These are phyloP conservation scores for Hoplodrina ambigua DNA, from an alignment of 2,888 invertebrate genomes.

Conservation along the genomic window DNA sequence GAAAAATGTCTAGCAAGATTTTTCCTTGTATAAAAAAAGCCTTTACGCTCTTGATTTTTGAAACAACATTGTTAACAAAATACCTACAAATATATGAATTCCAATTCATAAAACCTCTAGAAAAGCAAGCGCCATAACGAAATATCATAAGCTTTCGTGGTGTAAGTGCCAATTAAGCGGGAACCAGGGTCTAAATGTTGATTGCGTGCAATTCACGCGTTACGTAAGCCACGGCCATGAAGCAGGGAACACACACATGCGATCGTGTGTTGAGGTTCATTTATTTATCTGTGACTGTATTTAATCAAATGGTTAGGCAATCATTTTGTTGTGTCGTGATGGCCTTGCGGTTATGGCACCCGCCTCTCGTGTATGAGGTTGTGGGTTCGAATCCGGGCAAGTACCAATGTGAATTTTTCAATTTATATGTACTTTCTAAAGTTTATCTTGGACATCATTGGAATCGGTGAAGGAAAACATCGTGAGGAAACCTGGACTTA, in stretches of 20 bases:
- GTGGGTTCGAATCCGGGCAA: no score
- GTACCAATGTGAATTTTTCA: no score
- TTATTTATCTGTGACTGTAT: slow-evolving; percentile 31
- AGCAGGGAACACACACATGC: slow-evolving; percentile 32
- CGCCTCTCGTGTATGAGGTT: no score
- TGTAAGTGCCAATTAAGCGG: slow-evolving; percentile 63
- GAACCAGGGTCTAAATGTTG: slow-evolving; percentile 61
- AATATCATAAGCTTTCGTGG: slow-evolving; percentile 58
- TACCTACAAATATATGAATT: slow-evolving; percentile 19
- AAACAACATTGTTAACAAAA: slow-evolving; percentile 1
- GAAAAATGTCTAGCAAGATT: background rate
- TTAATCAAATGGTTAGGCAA: slow-evolving; percentile 8
- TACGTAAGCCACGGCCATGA: slow-evolving; percentile 25
- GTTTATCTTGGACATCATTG: no score
- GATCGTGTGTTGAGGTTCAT: slow-evolving; percentile 49
- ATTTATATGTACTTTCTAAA: no score
- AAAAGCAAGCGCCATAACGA: slow-evolving; percentile 53
- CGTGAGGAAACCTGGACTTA: no score
- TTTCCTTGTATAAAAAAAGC: background rate
- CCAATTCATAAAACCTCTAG: slow-evolving; percentile 36
- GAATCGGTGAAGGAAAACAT: no score
- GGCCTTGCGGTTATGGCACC: no score
- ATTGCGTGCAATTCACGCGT: slow-evolving; percentile 64
- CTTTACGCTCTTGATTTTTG: background rate
- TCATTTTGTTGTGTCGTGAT: slow-evolving; percentile 5